Evolutionary conservation across 2,797 vertebrate genomes (phyloP).

Genomic region (Sebastolobus altivelis): DNA sequence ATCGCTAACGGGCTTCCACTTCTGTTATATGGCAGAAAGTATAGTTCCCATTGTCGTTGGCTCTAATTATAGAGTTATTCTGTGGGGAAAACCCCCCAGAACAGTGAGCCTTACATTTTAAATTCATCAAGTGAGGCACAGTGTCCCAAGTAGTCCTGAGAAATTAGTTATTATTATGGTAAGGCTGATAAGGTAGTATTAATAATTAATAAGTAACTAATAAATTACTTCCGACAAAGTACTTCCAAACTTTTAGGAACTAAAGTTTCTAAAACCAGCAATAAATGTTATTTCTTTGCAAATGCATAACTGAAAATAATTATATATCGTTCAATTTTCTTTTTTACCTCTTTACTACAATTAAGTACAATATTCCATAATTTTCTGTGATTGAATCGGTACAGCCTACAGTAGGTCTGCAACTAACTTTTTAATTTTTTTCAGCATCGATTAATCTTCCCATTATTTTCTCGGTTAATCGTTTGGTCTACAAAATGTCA

Average conservation of each 20-base stretch:
- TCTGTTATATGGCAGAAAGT: constrained; percentile 39
- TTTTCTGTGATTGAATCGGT: not conserved
- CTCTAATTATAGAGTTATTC: constrained; percentile 50
- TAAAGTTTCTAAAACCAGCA: not conserved
- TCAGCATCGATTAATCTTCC: too few relatives aligned
- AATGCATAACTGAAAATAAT: not conserved
- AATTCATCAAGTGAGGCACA: constrained; percentile 31
- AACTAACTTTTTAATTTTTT: too few relatives aligned
- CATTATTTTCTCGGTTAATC: not conserved
- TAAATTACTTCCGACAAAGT: not conserved
- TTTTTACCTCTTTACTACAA: not conserved
- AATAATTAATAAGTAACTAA: not conserved
- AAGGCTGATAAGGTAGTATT: not conserved
- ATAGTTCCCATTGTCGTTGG: constrained; percentile 55
- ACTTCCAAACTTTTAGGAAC: not conserved
- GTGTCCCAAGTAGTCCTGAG: constrained; percentile 6
- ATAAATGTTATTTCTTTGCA: not conserved
- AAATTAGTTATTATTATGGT: constrained; percentile 16
- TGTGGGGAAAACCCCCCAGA: constrained; percentile 25
- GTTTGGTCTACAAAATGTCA: not conserved
- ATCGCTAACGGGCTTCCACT: constrained; percentile 41
- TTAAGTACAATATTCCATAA: not conserved
- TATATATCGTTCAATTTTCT: too few relatives aligned
- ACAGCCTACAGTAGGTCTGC: not conserved
- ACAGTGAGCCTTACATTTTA: constrained; percentile 36